phyloP scores from a whole-genome alignment of 2,113 vertebrate genomes.

The Odontesthes bonariensis region DNA sequence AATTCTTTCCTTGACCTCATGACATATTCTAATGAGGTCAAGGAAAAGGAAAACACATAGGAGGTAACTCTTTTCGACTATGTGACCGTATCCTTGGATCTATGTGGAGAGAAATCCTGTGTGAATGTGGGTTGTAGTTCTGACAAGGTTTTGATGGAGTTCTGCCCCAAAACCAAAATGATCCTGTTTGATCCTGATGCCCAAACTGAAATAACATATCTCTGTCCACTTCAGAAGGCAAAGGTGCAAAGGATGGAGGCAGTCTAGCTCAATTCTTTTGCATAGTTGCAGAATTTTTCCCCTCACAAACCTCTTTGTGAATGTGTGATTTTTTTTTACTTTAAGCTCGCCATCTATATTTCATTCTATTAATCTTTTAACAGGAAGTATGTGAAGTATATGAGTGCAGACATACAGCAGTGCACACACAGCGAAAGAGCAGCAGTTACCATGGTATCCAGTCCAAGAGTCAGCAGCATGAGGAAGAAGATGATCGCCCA shows the following conservation, averaged over 20 bases:
- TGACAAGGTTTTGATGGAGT: neutral
- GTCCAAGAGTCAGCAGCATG: constrained; percentile 97
- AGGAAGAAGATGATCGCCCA: constrained; percentile 99
- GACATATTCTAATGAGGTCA: neutral
- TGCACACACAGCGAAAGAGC: constrained; percentile 2
- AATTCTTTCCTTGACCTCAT: neutral
- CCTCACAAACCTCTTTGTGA: neutral
- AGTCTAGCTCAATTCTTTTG: no score
- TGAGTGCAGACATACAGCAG: neutral
- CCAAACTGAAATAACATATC: neutral
- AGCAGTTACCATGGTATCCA: constrained; percentile 96
- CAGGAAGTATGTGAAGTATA: neutral
- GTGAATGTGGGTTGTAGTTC: neutral
- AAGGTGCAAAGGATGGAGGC: no score
- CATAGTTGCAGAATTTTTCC: no score
- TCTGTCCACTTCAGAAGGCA: neutral
- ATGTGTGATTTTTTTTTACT: neutral
- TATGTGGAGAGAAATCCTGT: neutral
- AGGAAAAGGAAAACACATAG: neutral
- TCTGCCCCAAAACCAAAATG: neutral
- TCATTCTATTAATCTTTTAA: neutral
- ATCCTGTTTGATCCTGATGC: no score
- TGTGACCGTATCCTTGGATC: neutral
- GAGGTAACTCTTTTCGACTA: neutral
- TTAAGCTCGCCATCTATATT: neutral